phyloP scores from a whole-genome alignment of 2,888 invertebrate species.

The Synergus japonicus region DNA sequence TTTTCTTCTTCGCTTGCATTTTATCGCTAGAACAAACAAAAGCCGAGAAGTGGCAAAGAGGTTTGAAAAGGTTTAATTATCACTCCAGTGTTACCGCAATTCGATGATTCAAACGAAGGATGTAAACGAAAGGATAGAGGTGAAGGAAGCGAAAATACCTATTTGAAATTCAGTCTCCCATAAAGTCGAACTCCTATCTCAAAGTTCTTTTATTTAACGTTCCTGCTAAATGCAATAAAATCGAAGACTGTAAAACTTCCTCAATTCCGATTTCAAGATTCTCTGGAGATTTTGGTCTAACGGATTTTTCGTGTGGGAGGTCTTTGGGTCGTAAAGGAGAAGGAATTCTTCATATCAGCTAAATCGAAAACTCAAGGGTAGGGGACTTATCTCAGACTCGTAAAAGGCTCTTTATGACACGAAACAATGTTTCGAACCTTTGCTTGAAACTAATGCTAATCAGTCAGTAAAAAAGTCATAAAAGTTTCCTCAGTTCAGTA shows the following conservation, averaged over 20 bases:
- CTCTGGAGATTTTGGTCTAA: neutral
- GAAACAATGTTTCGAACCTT: constrained; percentile 31
- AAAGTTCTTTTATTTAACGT: neutral
- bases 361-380: constrained; percentile 21
- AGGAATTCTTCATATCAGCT: constrained; percentile 32
- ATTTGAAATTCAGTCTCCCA: neutral
- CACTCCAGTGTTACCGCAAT: neutral
- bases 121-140: neutral
- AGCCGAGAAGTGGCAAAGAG: neutral
- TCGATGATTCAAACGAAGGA: neutral
- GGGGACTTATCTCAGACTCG: constrained; percentile 9
- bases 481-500: neutral
- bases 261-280: constrained; percentile 8
- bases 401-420: constrained; percentile 28
- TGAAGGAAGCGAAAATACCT: constrained; percentile 12
- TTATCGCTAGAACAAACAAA: neutral
- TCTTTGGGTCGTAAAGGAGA: constrained; percentile 12
- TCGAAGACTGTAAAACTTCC: constrained; percentile 15
- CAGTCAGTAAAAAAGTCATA: constrained; percentile 9
- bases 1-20: neutral
- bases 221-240: constrained; percentile 33
- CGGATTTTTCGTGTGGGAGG: constrained; percentile 29
- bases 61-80: neutral
- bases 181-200: constrained; percentile 13
- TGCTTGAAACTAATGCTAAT: constrained; percentile 34